Conservation (phyloP, 2,113 vertebrate species). For the Atherinomorus stipes region DNA sequence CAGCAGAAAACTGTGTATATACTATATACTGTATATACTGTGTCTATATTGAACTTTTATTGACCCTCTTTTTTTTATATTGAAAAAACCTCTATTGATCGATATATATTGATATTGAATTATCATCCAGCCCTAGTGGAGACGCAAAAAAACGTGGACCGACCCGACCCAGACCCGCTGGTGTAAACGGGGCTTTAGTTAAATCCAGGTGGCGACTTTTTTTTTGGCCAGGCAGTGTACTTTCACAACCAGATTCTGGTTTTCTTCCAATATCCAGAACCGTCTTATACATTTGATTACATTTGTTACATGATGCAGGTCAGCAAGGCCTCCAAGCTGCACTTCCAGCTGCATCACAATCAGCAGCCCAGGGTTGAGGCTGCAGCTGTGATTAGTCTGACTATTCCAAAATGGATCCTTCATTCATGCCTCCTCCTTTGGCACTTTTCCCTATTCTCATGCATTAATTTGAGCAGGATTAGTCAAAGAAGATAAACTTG, state of each 20-base stretch:
- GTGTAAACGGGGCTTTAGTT: too few relatives aligned
- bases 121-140: too few relatives aligned
- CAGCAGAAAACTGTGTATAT: too few relatives aligned
- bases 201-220: too few relatives aligned
- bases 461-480: slow-evolving; percentile 23
- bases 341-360: slow-evolving; percentile 72
- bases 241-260: slow-evolving; percentile 31
- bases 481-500: slow-evolving; percentile 9
- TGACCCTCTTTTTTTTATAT: too few relatives aligned
- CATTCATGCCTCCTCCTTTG: slow-evolving; percentile 8
- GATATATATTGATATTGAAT: too few relatives aligned
- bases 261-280: slow-evolving; percentile 47
- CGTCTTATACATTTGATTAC: slow-evolving; percentile 66
- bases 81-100: too few relatives aligned
- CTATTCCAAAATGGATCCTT: slow-evolving; percentile 31
- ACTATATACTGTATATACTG: too few relatives aligned
- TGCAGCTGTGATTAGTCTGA: slow-evolving; percentile 68
- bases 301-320: slow-evolving; percentile 56
- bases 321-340: slow-evolving; percentile 60
- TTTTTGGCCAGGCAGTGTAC: too few relatives aligned
- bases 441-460: slow-evolving; percentile 7
- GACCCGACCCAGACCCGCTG: too few relatives aligned
- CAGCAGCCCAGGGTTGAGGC: slow-evolving; percentile 62
- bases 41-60: too few relatives aligned
- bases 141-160: too few relatives aligned